A percentile compares a stretch with the other conserved stretches of the same genome.
phyloP scores from a whole-genome alignment of 1,140 invertebrate species.

The Periplaneta americana region DNA sequence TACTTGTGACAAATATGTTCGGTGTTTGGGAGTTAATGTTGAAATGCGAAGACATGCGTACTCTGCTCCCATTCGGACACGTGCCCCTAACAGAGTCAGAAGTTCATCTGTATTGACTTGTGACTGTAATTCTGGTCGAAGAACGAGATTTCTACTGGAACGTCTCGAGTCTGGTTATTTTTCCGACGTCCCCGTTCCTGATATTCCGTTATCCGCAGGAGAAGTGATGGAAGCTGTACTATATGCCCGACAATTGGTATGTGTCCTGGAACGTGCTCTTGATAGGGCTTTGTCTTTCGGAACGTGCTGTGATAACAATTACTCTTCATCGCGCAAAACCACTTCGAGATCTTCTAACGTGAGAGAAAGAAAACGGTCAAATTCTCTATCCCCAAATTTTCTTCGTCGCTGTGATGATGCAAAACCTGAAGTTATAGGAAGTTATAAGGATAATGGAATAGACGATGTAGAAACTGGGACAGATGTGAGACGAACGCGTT shows the following conservation, averaged over 20 bases:
- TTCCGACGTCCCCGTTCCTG: neutral
- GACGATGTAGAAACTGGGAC: neutral
- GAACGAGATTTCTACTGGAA: neutral
- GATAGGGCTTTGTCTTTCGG: neutral
- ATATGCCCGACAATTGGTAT: neutral
- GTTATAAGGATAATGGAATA: too few species aligned
- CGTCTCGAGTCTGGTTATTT: neutral
- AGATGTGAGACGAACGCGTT: neutral
- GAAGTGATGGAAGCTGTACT: neutral
- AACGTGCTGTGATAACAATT: neutral
- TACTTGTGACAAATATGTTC: too few species aligned
- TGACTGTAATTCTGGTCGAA: neutral
- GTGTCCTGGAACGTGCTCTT: neutral
- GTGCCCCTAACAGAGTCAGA: neutral
- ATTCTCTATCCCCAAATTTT: neutral
- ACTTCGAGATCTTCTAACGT: too few species aligned
- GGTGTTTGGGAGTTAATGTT: too few species aligned
- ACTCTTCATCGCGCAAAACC: neutral
- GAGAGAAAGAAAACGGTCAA: neutral
- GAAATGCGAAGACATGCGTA: neutral
- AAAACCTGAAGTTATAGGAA: too few species aligned
- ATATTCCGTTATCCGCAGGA: neutral
- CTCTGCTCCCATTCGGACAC: neutral
- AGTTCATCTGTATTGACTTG: neutral
- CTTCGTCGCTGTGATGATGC: neutral